These are phyloP conservation scores for Dryomyza anilis DNA, from an alignment of 2,888 invertebrate genomes.

Conservation along the genomic window DNA sequence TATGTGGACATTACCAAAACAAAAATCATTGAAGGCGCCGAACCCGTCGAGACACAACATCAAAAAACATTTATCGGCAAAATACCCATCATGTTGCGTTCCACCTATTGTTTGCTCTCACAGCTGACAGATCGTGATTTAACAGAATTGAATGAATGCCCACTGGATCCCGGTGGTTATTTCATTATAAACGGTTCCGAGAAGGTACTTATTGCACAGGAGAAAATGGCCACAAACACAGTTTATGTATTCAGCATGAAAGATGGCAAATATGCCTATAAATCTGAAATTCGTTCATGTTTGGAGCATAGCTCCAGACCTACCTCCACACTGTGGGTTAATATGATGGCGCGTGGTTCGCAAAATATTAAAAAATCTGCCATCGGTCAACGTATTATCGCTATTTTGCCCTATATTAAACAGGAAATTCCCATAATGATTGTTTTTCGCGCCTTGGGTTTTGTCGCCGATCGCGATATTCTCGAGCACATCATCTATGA, in stretches of 20 bases:
- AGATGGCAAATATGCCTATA: conserved; percentile 98
- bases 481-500: conserved; percentile 99
- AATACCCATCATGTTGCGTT: conserved; percentile 99
- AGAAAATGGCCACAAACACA: conserved; percentile 99
- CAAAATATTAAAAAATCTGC: conserved; percentile 98
- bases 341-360: conserved; percentile 99
- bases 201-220: conserved; percentile 97
- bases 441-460: conserved; percentile 98
- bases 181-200: conserved; percentile 99
- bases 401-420: conserved; percentile 97
- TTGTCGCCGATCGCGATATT: conserved; percentile 99
- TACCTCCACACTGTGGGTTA: conserved; percentile 97
- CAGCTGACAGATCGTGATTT: conserved; percentile 98
- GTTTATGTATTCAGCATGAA: conserved; percentile 99
- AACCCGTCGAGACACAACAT: conserved; percentile 82
- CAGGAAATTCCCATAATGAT: conserved; percentile 99
- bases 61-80: conserved; percentile 82
- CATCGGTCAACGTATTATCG: conserved; percentile 97
- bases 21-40: conserved; percentile 87
- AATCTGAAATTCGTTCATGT: conserved; percentile 96
- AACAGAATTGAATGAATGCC: conserved; percentile 98
- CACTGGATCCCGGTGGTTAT: conserved; percentile 98
- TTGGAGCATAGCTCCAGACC: conserved; percentile 92
- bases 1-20: conserved; percentile 99
- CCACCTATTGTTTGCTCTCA: conserved; percentile 93